Conservation (phyloP, 64 coral and sea anemone genomes). For the Cladopsammia gracilis region DNA sequence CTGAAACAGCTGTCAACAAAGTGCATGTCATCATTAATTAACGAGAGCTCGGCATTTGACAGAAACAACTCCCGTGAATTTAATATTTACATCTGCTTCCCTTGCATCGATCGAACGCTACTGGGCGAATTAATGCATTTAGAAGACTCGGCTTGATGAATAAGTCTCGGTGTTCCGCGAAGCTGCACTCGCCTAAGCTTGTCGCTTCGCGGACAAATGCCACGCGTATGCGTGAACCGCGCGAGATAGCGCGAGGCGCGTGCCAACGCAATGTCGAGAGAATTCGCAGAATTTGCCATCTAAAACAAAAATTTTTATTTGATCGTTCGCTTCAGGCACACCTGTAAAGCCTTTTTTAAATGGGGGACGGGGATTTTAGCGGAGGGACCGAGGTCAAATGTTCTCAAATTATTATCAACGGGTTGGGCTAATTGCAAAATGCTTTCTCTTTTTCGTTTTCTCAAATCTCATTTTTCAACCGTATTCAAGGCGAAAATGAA, state of each 20-base stretch:
- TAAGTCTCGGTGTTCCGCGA: neutral
- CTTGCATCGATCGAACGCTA: conserved; percentile 46
- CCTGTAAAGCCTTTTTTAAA: conserved; percentile 33
- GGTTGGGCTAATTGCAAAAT: neutral
- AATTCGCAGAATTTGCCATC: neutral
- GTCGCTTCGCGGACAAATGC: neutral
- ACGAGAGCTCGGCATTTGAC: conserved; percentile 79
- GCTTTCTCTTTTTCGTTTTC: neutral
- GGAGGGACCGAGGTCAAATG: neutral
- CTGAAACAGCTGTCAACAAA: conserved; percentile 77
- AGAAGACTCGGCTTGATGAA: neutral
- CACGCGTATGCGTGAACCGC: neutral
- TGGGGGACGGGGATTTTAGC: conserved; percentile 26
- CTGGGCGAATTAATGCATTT: conserved; percentile 23
- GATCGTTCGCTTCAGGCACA: neutral
- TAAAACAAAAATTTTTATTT: neutral
- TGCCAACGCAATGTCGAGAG: neutral
- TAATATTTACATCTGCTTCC: conserved; percentile 84
- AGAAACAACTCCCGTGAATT: conserved; percentile 66
- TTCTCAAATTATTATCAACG: neutral
- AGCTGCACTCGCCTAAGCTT: no score
- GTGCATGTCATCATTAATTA: conserved; percentile 83
- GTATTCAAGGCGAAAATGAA: neutral
- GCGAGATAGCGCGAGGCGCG: neutral
- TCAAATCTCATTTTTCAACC: conserved; percentile 2